Percentiles rank a stretch among this genome's conserved stretches.
These are phyloP conservation scores for Vanessa cardui DNA, from an alignment of 2,888 invertebrate genomes.

Conservation along the genomic window DNA sequence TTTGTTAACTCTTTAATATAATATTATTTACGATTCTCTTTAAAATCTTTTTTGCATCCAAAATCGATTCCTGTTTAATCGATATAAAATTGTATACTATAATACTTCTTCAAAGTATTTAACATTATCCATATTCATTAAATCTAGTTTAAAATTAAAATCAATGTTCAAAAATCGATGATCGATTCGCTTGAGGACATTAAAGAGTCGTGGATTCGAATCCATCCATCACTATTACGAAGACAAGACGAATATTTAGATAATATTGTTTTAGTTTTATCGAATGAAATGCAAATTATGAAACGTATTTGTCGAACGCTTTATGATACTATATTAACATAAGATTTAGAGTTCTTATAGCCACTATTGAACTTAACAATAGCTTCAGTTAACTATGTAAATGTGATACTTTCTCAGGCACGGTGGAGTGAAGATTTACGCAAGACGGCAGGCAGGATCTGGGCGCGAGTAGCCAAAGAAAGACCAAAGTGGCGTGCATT, in stretches of 20 bases:
- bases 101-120: background rate
- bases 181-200: constrained; percentile 3
- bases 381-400: too few species aligned
- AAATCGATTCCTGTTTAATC: background rate
- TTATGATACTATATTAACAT: background rate
- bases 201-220: background rate
- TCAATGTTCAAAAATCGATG: background rate
- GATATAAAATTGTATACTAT: background rate
- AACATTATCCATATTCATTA: background rate
- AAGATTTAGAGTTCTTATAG: background rate
- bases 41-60: background rate
- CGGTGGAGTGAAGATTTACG: too few species aligned
- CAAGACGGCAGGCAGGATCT: too few species aligned
- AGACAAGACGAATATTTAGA: constrained; percentile 2
- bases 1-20: too few species aligned
- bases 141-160: background rate
- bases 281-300: background rate
- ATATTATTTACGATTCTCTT: too few species aligned
- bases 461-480: too few species aligned
- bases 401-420: too few species aligned
- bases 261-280: constrained; percentile 7
- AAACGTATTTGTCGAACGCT: constrained; percentile 4
- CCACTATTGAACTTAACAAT: background rate
- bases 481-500: too few species aligned
- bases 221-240: constrained; percentile 1